Evolutionary conservation across 37 sponge, comb jelly and placozoan species (phyloP), one percentile per base, ranked within the genome.

Genomic region (Ephydatia muelleri): DNA sequence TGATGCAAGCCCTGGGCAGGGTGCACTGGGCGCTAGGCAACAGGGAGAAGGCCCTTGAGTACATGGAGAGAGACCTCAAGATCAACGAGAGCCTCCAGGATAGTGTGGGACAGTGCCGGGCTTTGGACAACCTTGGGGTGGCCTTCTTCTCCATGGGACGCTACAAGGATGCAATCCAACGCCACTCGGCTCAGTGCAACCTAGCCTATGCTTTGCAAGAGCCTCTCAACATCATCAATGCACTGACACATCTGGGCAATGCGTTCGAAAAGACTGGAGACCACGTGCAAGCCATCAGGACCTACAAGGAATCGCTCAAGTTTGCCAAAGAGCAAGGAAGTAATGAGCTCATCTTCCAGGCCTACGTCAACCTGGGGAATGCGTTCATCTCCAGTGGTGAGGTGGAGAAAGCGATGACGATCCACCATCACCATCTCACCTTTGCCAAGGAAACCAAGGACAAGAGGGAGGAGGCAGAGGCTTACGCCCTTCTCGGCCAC

Each of bases 1-100:
- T 98, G 25, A 80, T 92, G 67, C 92, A 93, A 76, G 95, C 97
- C 6, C 94, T 98, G 0, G 97, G 95, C 2, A 81, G 97, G 25
- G 94, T 93, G 0, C 84, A 96, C 77, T 98, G 99, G 99, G 33
- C 77, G 13, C 80, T 92, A n/a, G 83, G 83, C 36, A 81, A 97
- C 77, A 82, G 78, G 4, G 83, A 92, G 28, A 80, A 78, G 28
- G 96, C 95, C 23, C 65, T 97, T 5, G 89, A 84, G 65, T 93
- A 91, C 85, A 97, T 97, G 97, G 75, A 90, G 80, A 87, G 70
- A 22, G 94, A 95, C 38, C 88, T 97, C 32, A 73, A 49, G 32
- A 85, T 95, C 68, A 86, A 85, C 43, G 82, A 83, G 38, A 87
- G 86, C 9, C 82, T 97, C 5, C 89, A 75, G 32, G 97, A 97